phyloP scores from a whole-genome alignment of 2,113 vertebrate genomes.

The Panthera tigris region DNA sequence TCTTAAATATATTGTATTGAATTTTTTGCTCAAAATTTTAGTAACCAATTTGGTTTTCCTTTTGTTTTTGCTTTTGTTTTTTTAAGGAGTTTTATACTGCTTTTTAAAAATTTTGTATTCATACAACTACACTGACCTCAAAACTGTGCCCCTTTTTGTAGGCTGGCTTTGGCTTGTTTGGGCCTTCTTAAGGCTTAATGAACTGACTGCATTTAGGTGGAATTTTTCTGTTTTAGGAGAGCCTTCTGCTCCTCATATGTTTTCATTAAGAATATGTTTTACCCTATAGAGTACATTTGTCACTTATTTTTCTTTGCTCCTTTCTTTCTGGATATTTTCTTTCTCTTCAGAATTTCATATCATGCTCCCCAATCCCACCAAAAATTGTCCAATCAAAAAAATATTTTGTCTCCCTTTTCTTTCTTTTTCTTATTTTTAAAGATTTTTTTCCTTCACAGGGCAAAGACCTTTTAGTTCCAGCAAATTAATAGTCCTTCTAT shows the following conservation, averaged over 20 bases:
- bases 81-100: neutral
- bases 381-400: conserved; percentile 15
- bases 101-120: neutral
- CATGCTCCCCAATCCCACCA: neutral
- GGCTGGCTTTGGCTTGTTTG: neutral
- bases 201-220: neutral
- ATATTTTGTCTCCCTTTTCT: neutral
- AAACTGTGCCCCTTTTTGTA: neutral
- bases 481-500: neutral
- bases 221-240: neutral
- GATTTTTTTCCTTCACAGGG: neutral
- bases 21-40: conserved; percentile 38
- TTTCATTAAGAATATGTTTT: conserved; percentile 43
- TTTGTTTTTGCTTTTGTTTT: neutral
- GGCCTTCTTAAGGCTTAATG: neutral
- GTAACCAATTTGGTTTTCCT: conserved; percentile 6
- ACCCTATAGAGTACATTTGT: neutral
- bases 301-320: neutral
- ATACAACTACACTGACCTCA: neutral
- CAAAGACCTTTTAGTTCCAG: neutral
- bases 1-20: conserved; percentile 40
- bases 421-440: neutral
- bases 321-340: neutral
- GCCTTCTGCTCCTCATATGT: neutral
- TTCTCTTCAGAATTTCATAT: conserved; percentile 37